Percentiles rank a stretch among this genome's conserved stretches.
phyloP scores from a whole-genome alignment of 2,797 vertebrate species.

The Prunella strophiata region DNA sequence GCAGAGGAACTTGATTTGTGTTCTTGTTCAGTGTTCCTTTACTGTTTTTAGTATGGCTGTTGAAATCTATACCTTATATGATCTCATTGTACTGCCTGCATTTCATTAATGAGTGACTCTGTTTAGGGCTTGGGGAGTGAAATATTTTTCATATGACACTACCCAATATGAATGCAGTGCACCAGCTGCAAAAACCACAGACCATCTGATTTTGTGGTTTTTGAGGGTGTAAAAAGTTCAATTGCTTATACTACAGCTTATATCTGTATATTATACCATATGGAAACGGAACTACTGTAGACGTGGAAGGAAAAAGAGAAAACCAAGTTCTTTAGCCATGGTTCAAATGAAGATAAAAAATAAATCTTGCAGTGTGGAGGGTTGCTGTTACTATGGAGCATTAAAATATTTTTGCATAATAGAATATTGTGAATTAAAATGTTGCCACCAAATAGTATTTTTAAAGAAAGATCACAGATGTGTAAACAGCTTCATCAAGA shows the following conservation, averaged over 20 bases:
- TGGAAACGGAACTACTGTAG: constrained; percentile 85
- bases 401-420: neutral
- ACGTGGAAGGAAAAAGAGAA: constrained; percentile 81
- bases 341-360: constrained; percentile 76
- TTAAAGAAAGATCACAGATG: neutral
- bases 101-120: constrained; percentile 98
- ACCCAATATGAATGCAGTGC: constrained; percentile 85
- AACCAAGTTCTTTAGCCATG: constrained; percentile 70
- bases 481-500: neutral
- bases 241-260: constrained; percentile 87
- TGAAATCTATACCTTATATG: constrained; percentile 97
- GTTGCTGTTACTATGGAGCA: neutral
- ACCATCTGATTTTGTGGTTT: constrained; percentile 92
- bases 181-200: constrained; percentile 95
- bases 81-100: constrained; percentile 94
- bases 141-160: constrained; percentile 99
- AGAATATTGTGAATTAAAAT: neutral
- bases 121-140: constrained; percentile 86
- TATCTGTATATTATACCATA: constrained; percentile 80
- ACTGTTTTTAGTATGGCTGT: constrained; percentile 90
- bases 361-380: neutral
- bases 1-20: constrained; percentile 91
- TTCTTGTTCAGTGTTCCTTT: constrained; percentile 92
- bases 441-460: neutral
- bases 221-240: constrained; percentile 98